Conservation (phyloP, 2,888 invertebrate genomes). For the Vannuccia rotundouncinata region DNA sequence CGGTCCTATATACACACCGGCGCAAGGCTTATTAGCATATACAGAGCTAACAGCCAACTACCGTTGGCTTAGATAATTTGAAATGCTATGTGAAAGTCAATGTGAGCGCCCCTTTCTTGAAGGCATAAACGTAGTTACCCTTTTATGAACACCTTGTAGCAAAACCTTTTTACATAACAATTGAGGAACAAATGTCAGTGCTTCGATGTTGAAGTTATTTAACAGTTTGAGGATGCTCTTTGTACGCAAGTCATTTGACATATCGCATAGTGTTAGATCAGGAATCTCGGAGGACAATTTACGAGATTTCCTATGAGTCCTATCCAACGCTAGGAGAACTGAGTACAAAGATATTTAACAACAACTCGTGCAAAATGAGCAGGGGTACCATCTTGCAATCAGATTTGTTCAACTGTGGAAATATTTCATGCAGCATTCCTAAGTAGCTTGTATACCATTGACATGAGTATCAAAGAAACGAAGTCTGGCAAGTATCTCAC, state of each 20-base stretch:
- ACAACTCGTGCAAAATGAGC: conserved; percentile 9
- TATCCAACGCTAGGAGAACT: not conserved
- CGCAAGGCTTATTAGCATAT: too few species aligned
- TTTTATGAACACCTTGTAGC: not conserved
- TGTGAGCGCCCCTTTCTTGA: too few species aligned
- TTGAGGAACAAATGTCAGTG: not conserved
- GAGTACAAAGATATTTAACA: conserved; percentile 6
- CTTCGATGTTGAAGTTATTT: too few species aligned
- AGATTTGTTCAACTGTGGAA: not conserved
- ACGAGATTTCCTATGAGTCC: not conserved
- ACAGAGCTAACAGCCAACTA: too few species aligned
- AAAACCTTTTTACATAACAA: not conserved
- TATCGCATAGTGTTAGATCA: not conserved
- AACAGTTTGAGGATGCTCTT: not conserved
- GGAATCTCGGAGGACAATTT: not conserved
- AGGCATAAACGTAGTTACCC: not conserved
- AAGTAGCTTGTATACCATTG: conserved; percentile 23
- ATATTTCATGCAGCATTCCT: conserved; percentile 2
- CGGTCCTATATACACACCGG: too few species aligned
- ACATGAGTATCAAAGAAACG: conserved; percentile 5
- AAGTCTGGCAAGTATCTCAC: not conserved
- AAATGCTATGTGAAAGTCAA: too few species aligned
- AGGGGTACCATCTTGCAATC: conserved; percentile 4
- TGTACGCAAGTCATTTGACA: not conserved
- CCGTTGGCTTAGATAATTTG: too few species aligned